These are phyloP conservation scores for Aleiodes sp. DNA, from an alignment of 1,140 invertebrate species.

Conservation along the genomic window DNA sequence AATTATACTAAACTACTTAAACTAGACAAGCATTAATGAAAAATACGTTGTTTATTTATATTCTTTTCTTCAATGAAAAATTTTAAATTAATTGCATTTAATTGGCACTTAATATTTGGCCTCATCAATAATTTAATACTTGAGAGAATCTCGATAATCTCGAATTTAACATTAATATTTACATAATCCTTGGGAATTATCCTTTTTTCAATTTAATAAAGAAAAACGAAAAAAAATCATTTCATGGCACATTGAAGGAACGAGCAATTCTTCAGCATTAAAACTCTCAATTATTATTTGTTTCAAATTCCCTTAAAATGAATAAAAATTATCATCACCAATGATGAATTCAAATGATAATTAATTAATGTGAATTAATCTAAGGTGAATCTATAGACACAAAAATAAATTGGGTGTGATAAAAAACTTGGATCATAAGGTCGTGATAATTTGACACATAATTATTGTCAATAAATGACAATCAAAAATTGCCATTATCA, in stretches of 20 bases:
- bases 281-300: not conserved
- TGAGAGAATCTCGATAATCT: not conserved
- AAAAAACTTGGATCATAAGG: not conserved
- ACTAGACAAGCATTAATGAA: constrained; percentile 24
- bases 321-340: too few species aligned
- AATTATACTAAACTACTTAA: constrained; percentile 1
- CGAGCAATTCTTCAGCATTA: not conserved
- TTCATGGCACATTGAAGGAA: not conserved
- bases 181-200: not conserved
- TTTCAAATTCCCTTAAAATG: not conserved
- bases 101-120: not conserved
- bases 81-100: not conserved
- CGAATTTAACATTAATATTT: constrained; percentile 4
- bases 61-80: not conserved
- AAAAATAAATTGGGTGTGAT: not conserved
- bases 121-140: not conserved
- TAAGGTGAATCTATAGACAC: not conserved
- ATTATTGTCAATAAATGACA: not conserved
- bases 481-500: not conserved
- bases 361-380: not conserved
- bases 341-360: too few species aligned
- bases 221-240: not conserved
- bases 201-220: not conserved
- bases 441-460: not conserved
- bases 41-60: too few species aligned